A percentile compares a stretch with the other conserved stretches of the same genome.
Conservation (phyloP, 2,113 vertebrate species). For the Aegithalos caudatus region DNA sequence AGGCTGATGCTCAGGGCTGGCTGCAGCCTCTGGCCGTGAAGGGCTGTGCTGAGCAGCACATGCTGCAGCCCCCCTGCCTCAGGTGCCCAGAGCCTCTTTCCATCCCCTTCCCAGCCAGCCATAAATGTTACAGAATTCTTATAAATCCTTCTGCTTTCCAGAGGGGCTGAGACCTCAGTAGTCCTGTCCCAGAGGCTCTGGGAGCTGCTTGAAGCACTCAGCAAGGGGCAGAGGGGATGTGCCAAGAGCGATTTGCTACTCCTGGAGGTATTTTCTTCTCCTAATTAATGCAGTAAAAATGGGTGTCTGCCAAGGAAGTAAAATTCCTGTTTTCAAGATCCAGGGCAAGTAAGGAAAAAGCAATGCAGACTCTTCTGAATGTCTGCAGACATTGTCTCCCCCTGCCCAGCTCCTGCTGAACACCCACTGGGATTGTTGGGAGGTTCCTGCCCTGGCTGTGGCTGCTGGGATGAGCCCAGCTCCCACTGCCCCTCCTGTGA, state of each 20-base stretch:
- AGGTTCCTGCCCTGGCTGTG: neutral
- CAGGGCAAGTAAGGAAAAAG: neutral
- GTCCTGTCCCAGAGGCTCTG: neutral
- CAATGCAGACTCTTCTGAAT: neutral
- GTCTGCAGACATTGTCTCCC: neutral
- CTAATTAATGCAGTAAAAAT: neutral
- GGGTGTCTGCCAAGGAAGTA: neutral
- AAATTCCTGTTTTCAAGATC: neutral
- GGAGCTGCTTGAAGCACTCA: neutral
- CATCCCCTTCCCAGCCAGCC: neutral
- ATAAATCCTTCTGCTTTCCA: neutral
- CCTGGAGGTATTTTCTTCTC: neutral
- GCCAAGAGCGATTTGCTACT: neutral
- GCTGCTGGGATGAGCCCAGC: neutral
- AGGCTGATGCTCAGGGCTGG: neutral
- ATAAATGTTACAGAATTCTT: neutral
- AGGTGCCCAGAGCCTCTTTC: neutral
- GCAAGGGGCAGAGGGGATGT: neutral
- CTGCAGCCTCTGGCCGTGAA: neutral
- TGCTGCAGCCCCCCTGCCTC: neutral
- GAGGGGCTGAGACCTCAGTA: neutral
- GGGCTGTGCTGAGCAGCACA: neutral
- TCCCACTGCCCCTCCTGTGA: neutral
- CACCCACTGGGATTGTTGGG: accelerated
- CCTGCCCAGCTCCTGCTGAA: neutral